These are phyloP conservation scores for Anarrhichthys ocellatus DNA, from an alignment of 2,113 vertebrate genomes.

Conservation along the genomic window DNA sequence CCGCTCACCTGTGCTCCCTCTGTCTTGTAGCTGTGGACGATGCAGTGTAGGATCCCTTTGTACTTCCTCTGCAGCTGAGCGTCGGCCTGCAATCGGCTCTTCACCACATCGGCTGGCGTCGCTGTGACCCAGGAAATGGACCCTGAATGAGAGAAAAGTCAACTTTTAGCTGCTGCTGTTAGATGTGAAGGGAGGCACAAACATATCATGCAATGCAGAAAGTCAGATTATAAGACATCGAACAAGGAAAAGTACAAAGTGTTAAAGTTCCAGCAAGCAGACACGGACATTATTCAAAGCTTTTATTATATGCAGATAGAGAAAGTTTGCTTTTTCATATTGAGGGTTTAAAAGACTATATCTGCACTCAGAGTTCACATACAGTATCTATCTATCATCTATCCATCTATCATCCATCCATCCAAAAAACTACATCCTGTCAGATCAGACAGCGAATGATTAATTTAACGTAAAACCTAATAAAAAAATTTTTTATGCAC, in stretches of 20 bases:
- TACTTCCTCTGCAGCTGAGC: conserved; percentile 90
- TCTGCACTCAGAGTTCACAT: too few species aligned
- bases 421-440: too few species aligned
- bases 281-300: not conserved
- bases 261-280: not conserved
- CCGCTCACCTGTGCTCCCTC: conserved; percentile 91
- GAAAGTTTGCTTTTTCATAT: too few species aligned
- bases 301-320: too few species aligned
- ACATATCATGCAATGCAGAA: not conserved
- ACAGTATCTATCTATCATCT: too few species aligned
- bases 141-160: conserved; percentile 79
- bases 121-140: conserved; percentile 94
- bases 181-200: not conserved
- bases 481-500: too few species aligned
- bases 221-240: not conserved
- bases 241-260: not conserved
- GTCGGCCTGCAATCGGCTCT: conserved; percentile 97
- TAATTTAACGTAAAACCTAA: too few species aligned
- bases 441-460: too few species aligned
- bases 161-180: not conserved
- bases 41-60: conserved; percentile 91
- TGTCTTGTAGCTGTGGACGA: conserved; percentile 89
- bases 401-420: too few species aligned
- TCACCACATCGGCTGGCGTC: conserved; percentile 95
- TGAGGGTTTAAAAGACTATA: too few species aligned